Base-by-base conservation (phyloP, 1,140 invertebrate genomes). In the Sweltsa coloradensis region DNA sequence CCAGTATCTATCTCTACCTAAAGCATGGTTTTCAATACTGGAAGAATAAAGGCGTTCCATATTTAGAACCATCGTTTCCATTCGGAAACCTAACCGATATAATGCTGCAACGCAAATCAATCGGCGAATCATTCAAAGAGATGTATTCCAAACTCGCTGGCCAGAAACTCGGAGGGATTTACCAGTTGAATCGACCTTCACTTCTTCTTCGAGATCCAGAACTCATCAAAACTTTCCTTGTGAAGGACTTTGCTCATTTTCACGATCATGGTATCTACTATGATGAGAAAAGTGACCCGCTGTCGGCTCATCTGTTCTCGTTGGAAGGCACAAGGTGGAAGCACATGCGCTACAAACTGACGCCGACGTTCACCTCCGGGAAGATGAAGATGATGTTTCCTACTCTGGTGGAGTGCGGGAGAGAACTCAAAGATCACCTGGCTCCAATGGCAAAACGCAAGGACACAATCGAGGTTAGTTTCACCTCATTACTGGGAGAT, bases 171-270 rank as follows among this genome's bases (percentile, higher is more conserved):
- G n/a, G n/a, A n/a, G 73, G 71, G 3, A 53, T 69, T 13, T 73
- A 70, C 52, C 66, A 64, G 21, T 64, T 72, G 41, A 61, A 61
- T 9, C 62, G 64, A 47, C 72, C 70, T 4, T 62, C 62, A 13
- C 44, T 74, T 3, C 53, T 69, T 3, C 41, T 66, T 0, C 54
- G 52, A 16, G 70, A 74, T 50, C 59, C 61, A 0, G 62, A 71
- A 3, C n/a, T 69, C 3, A 65, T 72, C 4, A 69, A 65, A 29
- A 50, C 61, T 3, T 50, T 74, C 2, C 23, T 72, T 4, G 68
- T 73, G 2, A 71, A 66, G 51, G 64, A 72, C 37, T 73, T 73
- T 41, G 53, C 61, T 0, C 55, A 55, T 24, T 73, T 73, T 25
- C 36, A 60, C 3, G 55, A 70, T 48, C 60, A 67, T 19, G 64